Evolutionary conservation across 2,797 vertebrate genomes (phyloP).

Genomic region (Pseudocheirus occidentalis): DNA sequence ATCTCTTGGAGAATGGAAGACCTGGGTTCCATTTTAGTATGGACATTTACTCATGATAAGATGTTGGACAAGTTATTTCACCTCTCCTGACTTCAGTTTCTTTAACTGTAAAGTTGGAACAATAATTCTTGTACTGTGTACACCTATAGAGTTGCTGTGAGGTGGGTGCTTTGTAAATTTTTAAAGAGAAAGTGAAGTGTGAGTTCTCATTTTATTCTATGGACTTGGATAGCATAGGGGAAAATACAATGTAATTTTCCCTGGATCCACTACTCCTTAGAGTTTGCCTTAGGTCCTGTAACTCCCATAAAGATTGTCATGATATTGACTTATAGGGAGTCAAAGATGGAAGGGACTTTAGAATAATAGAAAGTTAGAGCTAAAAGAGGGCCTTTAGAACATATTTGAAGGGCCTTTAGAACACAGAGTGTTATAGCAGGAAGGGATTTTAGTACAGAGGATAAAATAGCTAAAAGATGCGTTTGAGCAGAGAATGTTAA

Average conservation of each 20-base stretch:
- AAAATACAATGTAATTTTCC: not conserved
- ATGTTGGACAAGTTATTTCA: not conserved
- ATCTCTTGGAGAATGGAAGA: too few relatives aligned
- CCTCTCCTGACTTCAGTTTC: not conserved
- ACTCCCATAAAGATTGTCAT: not conserved
- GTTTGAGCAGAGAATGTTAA: not conserved
- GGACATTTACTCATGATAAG: not conserved
- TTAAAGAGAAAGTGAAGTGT: not conserved
- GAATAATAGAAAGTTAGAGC: too few relatives aligned
- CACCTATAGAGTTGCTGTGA: not conserved
- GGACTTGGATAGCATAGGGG: not conserved
- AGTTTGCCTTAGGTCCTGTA: not conserved
- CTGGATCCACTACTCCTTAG: not conserved
- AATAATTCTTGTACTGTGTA: not conserved
- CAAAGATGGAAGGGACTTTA: not conserved
- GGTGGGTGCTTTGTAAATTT: not conserved
- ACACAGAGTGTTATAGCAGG: not conserved
- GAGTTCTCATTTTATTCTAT: not conserved
- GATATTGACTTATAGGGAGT: not conserved
- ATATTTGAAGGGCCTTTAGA: not conserved
- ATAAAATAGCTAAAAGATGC: not conserved
- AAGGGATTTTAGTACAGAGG: not conserved
- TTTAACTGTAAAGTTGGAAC: not conserved
- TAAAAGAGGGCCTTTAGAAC: not conserved
- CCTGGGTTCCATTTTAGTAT: not conserved